Conservation (phyloP, 2,113 vertebrate genomes). For the Crotalus horridus region DNA sequence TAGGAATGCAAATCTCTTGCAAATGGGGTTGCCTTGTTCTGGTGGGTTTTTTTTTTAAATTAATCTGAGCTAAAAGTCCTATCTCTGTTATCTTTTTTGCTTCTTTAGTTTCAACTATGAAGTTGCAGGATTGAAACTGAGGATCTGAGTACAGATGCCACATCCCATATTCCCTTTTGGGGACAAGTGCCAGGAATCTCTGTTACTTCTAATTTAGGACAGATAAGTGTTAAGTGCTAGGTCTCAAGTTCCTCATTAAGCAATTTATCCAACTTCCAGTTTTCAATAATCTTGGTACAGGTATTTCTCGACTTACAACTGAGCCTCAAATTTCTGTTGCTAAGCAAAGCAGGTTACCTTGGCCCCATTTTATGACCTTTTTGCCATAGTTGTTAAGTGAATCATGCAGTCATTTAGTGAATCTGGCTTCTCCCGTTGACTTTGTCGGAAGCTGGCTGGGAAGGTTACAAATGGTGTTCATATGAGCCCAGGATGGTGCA, state of each 20-base stretch:
- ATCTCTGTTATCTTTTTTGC: background rate
- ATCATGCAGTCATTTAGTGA: background rate
- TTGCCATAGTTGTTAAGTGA: background rate
- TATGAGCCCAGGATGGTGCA: background rate
- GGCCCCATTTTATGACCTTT: background rate
- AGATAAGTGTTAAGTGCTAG: no score
- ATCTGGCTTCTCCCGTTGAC: background rate
- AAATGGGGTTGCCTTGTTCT: background rate
- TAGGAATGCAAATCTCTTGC: background rate
- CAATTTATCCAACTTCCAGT: background rate
- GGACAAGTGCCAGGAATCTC: background rate
- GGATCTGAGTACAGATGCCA: background rate
- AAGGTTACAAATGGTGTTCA: background rate
- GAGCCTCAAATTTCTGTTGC: background rate
- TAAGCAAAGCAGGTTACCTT: background rate
- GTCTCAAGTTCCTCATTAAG: background rate
- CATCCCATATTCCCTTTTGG: background rate
- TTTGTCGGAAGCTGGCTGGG: background rate
- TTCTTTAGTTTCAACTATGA: background rate
- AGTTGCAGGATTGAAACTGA: background rate
- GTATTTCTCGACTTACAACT: background rate
- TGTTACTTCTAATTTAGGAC: background rate
- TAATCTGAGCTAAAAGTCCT: background rate
- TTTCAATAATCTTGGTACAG: no score
- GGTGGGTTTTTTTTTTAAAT: background rate